Percentiles rank a stretch among this genome's conserved stretches.
These are phyloP conservation scores for Tympanoctomys barrerae DNA, from an alignment of 2,797 vertebrate species.

Conservation along the genomic window DNA sequence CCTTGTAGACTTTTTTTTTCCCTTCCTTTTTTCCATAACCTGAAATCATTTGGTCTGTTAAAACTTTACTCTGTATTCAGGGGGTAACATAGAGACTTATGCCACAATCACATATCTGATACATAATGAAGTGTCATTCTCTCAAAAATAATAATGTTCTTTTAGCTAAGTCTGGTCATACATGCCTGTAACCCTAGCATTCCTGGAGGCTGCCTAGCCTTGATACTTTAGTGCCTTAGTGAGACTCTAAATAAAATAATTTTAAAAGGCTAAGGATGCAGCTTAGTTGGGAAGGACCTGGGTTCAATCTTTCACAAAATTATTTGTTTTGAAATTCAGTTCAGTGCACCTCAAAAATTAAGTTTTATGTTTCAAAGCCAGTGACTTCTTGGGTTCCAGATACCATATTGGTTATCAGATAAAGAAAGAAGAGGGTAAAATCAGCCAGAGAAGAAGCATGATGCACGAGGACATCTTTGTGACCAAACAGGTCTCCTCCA, in stretches of 20 bases:
- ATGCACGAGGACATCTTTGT: neutral
- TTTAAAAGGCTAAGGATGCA: neutral
- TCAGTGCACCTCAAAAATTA: conserved; percentile 31
- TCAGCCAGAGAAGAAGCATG: neutral
- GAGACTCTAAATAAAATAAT: neutral
- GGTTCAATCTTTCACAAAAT: neutral
- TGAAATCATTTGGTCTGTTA: neutral
- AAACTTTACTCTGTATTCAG: conserved; percentile 28
- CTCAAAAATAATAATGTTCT: conserved; percentile 13
- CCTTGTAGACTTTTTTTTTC: neutral
- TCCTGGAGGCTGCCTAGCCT: neutral
- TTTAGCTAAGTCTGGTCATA: neutral
- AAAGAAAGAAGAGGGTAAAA: conserved; percentile 48
- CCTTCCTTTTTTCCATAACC: neutral
- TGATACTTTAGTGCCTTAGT: neutral
- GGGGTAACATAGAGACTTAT: neutral
- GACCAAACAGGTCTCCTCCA: neutral
- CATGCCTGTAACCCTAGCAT: neutral
- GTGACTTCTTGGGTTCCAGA: neutral
- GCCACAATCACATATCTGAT: neutral
- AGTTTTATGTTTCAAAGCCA: conserved; percentile 43
- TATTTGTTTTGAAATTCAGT: neutral
- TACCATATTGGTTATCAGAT: neutral
- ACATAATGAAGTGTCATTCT: neutral
- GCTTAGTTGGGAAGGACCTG: neutral